Base-by-base conservation (phyloP, 2,113 vertebrate genomes). In the Perca fluviatilis region DNA sequence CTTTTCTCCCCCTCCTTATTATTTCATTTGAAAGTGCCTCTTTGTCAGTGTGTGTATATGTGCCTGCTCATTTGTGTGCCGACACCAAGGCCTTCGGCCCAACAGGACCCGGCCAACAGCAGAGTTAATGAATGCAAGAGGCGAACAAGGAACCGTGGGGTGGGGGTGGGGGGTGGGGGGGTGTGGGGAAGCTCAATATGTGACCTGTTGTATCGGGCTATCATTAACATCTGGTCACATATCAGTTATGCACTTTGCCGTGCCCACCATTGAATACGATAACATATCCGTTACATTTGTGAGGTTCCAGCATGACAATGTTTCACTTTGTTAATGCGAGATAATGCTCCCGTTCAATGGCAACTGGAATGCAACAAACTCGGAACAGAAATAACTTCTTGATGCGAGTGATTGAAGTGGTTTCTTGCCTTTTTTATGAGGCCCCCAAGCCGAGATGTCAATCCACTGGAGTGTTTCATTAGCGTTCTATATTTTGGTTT, bases 391-490 rank as follows among this genome's bases (percentile, higher is more conserved):
- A 87, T 71, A 89, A 93, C 21, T 89, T 92, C 71, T 91, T 87
- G 86, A 91, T 83, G 77, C 57, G n/a, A 79, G 82, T 88, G 84
- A 87, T 83, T 88, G 88, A 90, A 83, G 80, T 88, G 49, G 63
- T 85, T 88, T 79, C 54, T 57, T 67, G 19, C 67, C 70, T 92
- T 94, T 94, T 43, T 89, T 58, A 88, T 87, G 77, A 79, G 76
- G 82, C 89, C 90, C 85, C 87, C 82, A 83, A 90, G 84, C 86
- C 64, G 77, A 89, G 64, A 73, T 84, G 91, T 93, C 91, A 94
- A 92, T 91, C 92, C 86, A 43, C 91, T 49, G 65, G 87, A 90
- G 91, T 86, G 81, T 93, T 93, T 94, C 92, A 93, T 93, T 94
- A 93, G 88, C 27, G 79, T 67, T 80, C 79, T 83, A 57, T 88